Percentiles rank a stretch among this genome's conserved stretches.
Conservation (phyloP, 1,140 invertebrate species). For the Drosophila ironensis region DNA sequence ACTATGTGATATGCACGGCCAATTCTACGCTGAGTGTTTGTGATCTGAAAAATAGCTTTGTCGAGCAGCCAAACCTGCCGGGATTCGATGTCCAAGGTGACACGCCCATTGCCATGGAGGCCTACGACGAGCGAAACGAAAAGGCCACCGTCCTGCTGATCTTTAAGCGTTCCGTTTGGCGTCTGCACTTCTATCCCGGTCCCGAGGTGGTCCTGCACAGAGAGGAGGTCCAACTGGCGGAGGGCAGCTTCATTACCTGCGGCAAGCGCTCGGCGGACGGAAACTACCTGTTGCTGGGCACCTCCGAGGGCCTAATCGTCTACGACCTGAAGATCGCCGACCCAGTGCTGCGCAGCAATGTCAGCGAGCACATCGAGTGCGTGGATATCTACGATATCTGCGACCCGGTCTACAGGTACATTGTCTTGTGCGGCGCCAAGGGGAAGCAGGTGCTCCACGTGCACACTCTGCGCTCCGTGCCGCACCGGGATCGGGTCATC, state of each 20-base stretch:
- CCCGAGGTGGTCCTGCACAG: not conserved
- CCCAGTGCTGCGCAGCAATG: constrained; percentile 56
- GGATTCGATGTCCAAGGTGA: constrained; percentile 13
- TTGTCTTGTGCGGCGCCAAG: constrained; percentile 62
- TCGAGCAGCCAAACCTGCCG: not conserved
- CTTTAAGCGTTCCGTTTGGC: constrained; percentile 37
- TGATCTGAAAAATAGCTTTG: constrained; percentile 26
- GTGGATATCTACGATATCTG: constrained; percentile 63
- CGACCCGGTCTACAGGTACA: constrained; percentile 55
- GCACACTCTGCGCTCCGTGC: constrained; percentile 39
- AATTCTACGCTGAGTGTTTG: constrained; percentile 36
- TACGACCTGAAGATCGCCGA: constrained; percentile 46
- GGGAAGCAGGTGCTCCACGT: constrained; percentile 55
- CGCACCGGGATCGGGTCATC: constrained; percentile 4
- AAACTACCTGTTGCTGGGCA: constrained; percentile 67
- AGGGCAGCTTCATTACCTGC: constrained; percentile 52
- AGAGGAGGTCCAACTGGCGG: constrained; percentile 20
- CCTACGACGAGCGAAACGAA: constrained; percentile 11
- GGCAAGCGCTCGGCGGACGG: constrained; percentile 50
- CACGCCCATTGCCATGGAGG: constrained; percentile 18
- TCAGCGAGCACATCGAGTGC: constrained; percentile 71
- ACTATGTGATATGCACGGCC: constrained; percentile 48
- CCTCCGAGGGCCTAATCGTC: constrained; percentile 57
- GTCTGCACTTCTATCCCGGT: constrained; percentile 17
- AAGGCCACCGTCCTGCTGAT: constrained; percentile 46